Conservation (phyloP, 2,797 vertebrate species). For the Neopelma chrysocephalum region DNA sequence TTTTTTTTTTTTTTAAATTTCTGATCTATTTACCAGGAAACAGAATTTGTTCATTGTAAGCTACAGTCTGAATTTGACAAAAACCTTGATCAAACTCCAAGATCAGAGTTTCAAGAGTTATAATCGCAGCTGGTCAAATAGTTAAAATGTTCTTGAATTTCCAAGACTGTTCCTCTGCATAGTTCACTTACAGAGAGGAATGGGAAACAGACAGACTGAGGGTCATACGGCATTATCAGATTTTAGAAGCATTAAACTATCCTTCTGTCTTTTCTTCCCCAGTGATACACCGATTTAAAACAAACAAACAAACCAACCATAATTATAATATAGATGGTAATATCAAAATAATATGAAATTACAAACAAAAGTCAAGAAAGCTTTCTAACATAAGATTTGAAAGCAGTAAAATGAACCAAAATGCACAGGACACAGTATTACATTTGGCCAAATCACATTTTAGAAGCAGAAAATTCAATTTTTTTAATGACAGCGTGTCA, state of each 20-base stretch:
- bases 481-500: background rate
- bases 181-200: fast-evolving
- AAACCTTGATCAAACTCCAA: background rate
- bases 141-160: background rate
- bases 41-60: background rate
- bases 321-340: background rate
- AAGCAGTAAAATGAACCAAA: background rate
- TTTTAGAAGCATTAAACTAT: background rate
- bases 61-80: background rate
- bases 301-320: background rate
- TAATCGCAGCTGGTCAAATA: background rate
- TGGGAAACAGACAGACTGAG: background rate
- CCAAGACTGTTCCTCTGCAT: background rate
- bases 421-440: background rate
- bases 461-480: background rate
- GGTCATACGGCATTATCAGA: background rate
- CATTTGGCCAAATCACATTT: background rate
- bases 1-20: fast-evolving
- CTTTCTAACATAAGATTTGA: background rate
- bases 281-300: background rate
- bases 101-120: background rate
- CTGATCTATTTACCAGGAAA: background rate
- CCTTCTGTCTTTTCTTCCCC: background rate
- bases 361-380: background rate
- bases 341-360: background rate